A percentile compares a stretch with the other conserved stretches of the same genome.
phyloP scores from a whole-genome alignment of 2,888 invertebrate genomes.

The Drosophila pseudotalamancana region DNA sequence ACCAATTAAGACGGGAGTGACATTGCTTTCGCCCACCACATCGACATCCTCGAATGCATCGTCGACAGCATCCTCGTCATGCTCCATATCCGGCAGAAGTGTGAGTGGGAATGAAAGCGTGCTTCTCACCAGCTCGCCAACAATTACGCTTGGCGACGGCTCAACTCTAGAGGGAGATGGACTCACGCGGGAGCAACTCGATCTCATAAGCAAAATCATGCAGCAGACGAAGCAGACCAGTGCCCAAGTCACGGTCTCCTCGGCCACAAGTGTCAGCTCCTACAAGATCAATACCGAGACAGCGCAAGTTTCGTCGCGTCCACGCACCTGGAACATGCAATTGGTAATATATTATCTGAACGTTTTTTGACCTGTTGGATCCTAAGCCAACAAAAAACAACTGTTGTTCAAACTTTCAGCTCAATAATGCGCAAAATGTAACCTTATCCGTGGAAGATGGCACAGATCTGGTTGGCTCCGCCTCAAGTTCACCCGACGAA shows the following conservation, averaged over 20 bases:
- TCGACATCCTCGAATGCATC: slow-evolving; percentile 73
- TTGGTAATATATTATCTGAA: slow-evolving; percentile 83
- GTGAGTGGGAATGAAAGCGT: slow-evolving; percentile 3
- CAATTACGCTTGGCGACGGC: slow-evolving; percentile 82
- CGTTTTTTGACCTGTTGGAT: neutral
- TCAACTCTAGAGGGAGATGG: slow-evolving; percentile 86
- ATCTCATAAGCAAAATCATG: slow-evolving; percentile 91
- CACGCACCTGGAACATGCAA: slow-evolving; percentile 86
- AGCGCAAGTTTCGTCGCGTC: slow-evolving; percentile 65
- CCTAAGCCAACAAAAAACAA: too few relatives aligned
- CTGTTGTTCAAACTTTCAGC: slow-evolving; percentile 36
- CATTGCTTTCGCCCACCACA: slow-evolving; percentile 78
- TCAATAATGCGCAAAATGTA: slow-evolving; percentile 80
- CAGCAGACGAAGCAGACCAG: slow-evolving; percentile 89
- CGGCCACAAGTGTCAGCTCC: slow-evolving; percentile 82
- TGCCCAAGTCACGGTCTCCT: slow-evolving; percentile 84
- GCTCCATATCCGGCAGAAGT: slow-evolving; percentile 44
- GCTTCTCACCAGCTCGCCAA: slow-evolving; percentile 62
- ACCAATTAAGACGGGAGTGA: slow-evolving; percentile 77
- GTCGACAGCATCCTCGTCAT: slow-evolving; percentile 84
- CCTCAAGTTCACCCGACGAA: slow-evolving; percentile 68
- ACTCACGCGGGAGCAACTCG: slow-evolving; percentile 89
- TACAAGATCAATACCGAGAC: slow-evolving; percentile 80
- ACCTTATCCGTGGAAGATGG: slow-evolving; percentile 80
- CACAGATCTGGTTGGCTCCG: slow-evolving; percentile 65